Percentiles rank a stretch among this genome's conserved stretches.
Conservation (phyloP, 2,888 invertebrate species). For the Ophion obscuratus region DNA sequence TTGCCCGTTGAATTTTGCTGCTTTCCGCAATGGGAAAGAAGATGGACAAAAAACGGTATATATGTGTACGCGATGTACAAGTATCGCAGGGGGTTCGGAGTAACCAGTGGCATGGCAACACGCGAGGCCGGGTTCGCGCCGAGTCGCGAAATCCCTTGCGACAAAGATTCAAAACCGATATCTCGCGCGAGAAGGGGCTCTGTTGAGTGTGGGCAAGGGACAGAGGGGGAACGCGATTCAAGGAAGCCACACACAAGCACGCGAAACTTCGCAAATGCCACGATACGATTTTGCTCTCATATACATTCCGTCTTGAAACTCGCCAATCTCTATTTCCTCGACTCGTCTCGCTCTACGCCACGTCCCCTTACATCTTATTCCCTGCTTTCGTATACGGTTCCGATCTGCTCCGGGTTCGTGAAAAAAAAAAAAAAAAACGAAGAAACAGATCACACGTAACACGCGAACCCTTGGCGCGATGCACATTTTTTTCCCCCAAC, state of each 20-base stretch:
- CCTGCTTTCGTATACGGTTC: slow-evolving; percentile 9
- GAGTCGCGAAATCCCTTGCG: slow-evolving; percentile 74
- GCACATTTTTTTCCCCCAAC: slow-evolving; percentile 2
- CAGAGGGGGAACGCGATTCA: slow-evolving; percentile 31
- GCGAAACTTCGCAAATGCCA: slow-evolving; percentile 52
- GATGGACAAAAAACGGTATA: slow-evolving; percentile 9
- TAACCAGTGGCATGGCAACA: slow-evolving; percentile 77
- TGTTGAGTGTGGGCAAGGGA: neutral
- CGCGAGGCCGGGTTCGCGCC: slow-evolving; percentile 78
- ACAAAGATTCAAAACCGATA: slow-evolving; percentile 81
- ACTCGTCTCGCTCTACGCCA: slow-evolving; percentile 26
- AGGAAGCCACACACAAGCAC: slow-evolving; percentile 48
- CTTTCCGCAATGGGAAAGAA: slow-evolving; percentile 2
- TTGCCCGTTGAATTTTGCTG: slow-evolving; percentile 71
- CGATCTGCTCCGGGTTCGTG: slow-evolving; percentile 4
- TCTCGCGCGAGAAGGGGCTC: slow-evolving; percentile 43
- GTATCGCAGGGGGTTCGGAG: slow-evolving; percentile 23
- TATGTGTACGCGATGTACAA: neutral
- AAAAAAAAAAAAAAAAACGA: neutral
- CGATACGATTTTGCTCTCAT: slow-evolving; percentile 38
- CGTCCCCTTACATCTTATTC: slow-evolving; percentile 53
- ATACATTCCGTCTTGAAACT: slow-evolving; percentile 23
- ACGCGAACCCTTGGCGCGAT: slow-evolving; percentile 41
- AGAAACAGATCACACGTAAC: slow-evolving; percentile 31
- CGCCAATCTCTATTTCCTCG: slow-evolving; percentile 26